Conservation (phyloP, 1,140 invertebrate species). For the Notospermus geniculatus region DNA sequence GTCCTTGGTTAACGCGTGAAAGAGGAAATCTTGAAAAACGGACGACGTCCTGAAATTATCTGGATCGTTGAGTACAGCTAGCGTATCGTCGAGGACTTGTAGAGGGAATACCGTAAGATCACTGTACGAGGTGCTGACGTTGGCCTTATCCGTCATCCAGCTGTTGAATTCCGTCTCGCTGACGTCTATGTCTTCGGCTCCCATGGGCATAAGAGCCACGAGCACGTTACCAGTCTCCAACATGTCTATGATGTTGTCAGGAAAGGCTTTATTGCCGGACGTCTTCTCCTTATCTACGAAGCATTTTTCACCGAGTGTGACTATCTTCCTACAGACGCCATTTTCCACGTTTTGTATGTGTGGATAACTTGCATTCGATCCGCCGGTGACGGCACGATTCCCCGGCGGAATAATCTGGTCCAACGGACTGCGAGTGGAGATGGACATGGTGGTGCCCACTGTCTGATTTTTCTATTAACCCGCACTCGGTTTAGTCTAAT, state of each 20-base stretch:
- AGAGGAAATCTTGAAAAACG: not conserved
- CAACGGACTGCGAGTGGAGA: no score
- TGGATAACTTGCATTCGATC: not conserved
- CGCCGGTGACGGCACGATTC: not conserved
- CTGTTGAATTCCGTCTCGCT: not conserved
- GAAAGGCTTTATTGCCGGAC: not conserved
- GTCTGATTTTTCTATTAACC: no score
- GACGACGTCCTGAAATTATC: not conserved
- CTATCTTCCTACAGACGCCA: not conserved
- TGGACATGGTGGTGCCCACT: no score
- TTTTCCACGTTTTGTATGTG: not conserved
- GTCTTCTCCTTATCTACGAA: constrained; percentile 6
- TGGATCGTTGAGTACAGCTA: not conserved
- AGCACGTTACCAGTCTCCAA: constrained; percentile 1
- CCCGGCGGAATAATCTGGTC: no score
- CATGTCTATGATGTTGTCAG: constrained; percentile 4
- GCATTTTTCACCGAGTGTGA: constrained; percentile 3
- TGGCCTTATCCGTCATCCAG: not conserved
- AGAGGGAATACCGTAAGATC: not conserved
- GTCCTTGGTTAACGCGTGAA: not conserved
- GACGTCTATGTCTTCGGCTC: not conserved
- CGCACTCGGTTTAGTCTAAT: no score
- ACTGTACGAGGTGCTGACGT: not conserved
- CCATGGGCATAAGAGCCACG: not conserved
- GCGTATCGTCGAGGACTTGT: not conserved